These are phyloP conservation scores for Margaritifera margaritifera DNA, from an alignment of 2,888 invertebrate species.

Conservation along the genomic window DNA sequence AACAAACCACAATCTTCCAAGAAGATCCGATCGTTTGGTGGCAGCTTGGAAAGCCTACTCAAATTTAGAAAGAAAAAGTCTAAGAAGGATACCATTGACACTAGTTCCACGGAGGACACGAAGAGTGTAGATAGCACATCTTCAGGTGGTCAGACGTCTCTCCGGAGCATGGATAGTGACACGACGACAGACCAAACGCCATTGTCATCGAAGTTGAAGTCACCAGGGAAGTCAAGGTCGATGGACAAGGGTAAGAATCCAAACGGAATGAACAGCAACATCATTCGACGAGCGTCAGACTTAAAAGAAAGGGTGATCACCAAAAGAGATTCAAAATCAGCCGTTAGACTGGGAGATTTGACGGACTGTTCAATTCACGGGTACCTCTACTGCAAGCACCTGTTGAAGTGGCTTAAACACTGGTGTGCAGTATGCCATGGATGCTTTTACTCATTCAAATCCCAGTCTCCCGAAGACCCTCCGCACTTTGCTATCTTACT, in stretches of 20 bases:
- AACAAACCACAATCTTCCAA: slow-evolving; percentile 26
- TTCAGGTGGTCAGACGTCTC: slow-evolving; percentile 17
- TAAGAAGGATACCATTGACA: slow-evolving; percentile 29
- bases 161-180: not conserved
- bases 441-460: slow-evolving; percentile 57
- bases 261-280: slow-evolving; percentile 36
- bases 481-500: slow-evolving; percentile 48
- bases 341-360: slow-evolving; percentile 34
- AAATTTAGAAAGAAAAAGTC: slow-evolving; percentile 40
- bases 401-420: slow-evolving; percentile 52
- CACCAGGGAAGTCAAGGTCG: slow-evolving; percentile 36
- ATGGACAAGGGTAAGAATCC: slow-evolving; percentile 39
- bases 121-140: slow-evolving; percentile 24
- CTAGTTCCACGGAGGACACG: slow-evolving; percentile 28
- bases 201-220: not conserved
- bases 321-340: slow-evolving; percentile 23
- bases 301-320: slow-evolving; percentile 54
- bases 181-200: not conserved
- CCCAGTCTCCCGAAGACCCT: slow-evolving; percentile 45
- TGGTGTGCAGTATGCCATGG: slow-evolving; percentile 61
- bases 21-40: slow-evolving; percentile 44
- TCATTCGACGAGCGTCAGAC: slow-evolving; percentile 54
- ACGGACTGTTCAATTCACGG: slow-evolving; percentile 40
- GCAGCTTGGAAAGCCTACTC: slow-evolving; percentile 53
- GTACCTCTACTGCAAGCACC: slow-evolving; percentile 42